Base-by-base conservation (phyloP, 2,888 invertebrate species). In the Spodoptera picta region DNA sequence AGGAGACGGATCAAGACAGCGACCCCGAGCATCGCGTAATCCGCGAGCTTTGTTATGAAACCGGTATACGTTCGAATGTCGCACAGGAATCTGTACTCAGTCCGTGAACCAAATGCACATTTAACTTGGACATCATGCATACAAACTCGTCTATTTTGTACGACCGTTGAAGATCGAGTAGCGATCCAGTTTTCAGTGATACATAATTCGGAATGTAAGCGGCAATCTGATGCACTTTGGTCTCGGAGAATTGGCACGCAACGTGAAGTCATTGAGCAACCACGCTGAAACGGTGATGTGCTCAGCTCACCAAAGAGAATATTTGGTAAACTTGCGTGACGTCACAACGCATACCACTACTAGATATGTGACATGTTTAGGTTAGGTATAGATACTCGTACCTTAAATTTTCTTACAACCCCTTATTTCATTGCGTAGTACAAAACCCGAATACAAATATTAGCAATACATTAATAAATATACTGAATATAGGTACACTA, bases 201-300 rank as follows among this genome's bases (percentile, higher is more conserved):
- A 84, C 84, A 84, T 85, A 86, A 87, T 84, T 86, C 83, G 76
- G 79, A 83, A 82, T 82, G 79, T 73, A 86, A 81, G 83, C 77
- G 67, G 74, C 83, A 86, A 89, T 90, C 87, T 83, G 88, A 89
- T 89, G 88, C 89, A 87, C 89, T 89, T 87, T 89, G 87, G 83
- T 80, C 83, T 80, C 77, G 77, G 59, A 41, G 71, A 63, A 84
- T 79, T 84, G 79, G 83, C 79, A 83, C 84, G 82, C 81, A 83
- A 83, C 82, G 82, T 82, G 83, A 80, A 79, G 80, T 76, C 82
- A 83, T 88, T 89, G 83, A 82, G 88, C 80, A 88, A 87, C 75
- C 73, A 73, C 69, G 69, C 77, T 61, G 62, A 69, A 69, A 73
- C 61, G 58, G 64, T 60, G 60, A 63, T 23, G 64, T 65, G 55